phyloP scores from a whole-genome alignment of 2,797 vertebrate genomes.

The Lerista edwardsae region DNA sequence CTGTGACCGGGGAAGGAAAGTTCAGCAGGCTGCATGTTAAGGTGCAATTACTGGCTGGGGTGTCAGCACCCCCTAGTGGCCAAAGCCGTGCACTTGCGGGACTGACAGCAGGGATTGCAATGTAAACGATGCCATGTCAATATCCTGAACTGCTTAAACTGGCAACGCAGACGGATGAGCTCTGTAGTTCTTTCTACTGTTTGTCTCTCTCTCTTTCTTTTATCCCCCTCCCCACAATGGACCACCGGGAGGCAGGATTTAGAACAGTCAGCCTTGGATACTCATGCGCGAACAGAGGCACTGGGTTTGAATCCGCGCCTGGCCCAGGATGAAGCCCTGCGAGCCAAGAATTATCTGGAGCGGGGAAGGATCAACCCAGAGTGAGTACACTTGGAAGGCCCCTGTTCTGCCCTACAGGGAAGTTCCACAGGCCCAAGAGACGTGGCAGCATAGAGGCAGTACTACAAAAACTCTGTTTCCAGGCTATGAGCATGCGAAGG shows the following conservation, averaged over 20 bases:
- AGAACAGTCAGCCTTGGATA: constrained; percentile 87
- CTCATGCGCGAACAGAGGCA: constrained; percentile 66
- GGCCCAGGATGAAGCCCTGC: constrained; percentile 68
- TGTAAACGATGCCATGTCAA: too few relatives aligned
- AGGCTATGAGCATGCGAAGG: neutral
- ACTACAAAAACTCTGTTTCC: neutral
- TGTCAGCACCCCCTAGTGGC: neutral
- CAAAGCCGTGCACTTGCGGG: neutral
- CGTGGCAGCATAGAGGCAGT: neutral
- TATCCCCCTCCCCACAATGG: constrained; percentile 35
- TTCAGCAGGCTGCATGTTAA: neutral
- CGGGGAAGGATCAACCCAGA: constrained; percentile 69
- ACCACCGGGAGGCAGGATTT: constrained; percentile 68
- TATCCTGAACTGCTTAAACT: neutral
- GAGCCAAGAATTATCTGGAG: constrained; percentile 69
- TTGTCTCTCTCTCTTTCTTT: constrained; percentile 46
- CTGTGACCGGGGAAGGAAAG: neutral
- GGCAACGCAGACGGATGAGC: neutral
- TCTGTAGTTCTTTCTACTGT: constrained; percentile 17
- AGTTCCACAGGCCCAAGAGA: neutral
- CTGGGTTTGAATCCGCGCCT: constrained; percentile 68
- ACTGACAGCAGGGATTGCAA: neutral
- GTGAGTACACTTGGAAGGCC: constrained; percentile 53
- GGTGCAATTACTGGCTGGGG: neutral
- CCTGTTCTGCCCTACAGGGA: neutral